Conservation (phyloP, 1,140 invertebrate genomes). For the Tigriopus japonicus region DNA sequence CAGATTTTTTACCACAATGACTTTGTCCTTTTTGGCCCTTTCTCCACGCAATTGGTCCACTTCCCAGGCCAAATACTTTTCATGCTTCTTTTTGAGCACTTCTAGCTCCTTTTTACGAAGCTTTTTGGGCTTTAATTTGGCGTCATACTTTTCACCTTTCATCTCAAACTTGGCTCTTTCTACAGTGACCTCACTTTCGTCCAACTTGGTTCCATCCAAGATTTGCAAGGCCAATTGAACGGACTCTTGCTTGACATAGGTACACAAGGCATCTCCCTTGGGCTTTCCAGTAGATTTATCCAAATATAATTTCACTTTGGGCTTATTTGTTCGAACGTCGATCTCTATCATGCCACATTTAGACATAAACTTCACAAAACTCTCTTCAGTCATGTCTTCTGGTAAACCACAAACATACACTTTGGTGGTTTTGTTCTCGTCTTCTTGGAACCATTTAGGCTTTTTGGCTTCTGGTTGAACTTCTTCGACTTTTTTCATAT, state of each 20-base stretch:
- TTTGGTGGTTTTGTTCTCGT: conserved; percentile 82
- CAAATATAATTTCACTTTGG: conserved; percentile 85
- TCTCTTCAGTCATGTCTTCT: conserved; percentile 64
- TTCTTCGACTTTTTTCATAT: conserved; percentile 4
- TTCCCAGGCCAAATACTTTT: conserved; percentile 43
- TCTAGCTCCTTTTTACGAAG: conserved; percentile 74
- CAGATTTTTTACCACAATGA: conserved; percentile 84
- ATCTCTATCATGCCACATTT: conserved; percentile 91
- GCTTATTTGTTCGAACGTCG: conserved; percentile 57
- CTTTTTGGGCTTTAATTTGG: conserved; percentile 74
- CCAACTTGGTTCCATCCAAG: conserved; percentile 59
- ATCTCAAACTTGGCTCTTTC: conserved; percentile 84
- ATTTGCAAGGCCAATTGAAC: conserved; percentile 79
- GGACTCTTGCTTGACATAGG: conserved; percentile 92
- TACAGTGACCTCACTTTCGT: conserved; percentile 61
- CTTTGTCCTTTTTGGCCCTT: conserved; percentile 62
- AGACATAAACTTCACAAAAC: conserved; percentile 73
- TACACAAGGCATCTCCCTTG: conserved; percentile 92
- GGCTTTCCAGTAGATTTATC: conserved; percentile 56
- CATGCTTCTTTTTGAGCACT: conserved; percentile 76
- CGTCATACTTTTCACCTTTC: conserved; percentile 79
- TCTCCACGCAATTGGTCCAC: conserved; percentile 36
- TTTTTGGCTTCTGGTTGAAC: conserved; percentile 12
- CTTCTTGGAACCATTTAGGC: conserved; percentile 75
- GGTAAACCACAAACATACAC: conserved; percentile 92